phyloP scores from a whole-genome alignment of 2,113 vertebrate species.

The Brienomyrus longianalis region DNA sequence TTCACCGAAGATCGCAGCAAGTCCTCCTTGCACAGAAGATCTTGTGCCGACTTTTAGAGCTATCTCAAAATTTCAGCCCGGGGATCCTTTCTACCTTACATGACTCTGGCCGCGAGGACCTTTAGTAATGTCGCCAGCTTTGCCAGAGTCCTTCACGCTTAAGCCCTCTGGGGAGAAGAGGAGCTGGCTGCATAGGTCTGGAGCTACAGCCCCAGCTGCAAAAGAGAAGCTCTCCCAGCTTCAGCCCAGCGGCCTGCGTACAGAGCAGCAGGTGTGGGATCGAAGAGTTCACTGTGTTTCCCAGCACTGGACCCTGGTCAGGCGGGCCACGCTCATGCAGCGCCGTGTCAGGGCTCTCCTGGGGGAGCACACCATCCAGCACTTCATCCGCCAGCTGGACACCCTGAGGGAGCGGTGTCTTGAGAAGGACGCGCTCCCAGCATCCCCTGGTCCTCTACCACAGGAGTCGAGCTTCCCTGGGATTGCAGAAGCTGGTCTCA shows the following conservation, averaged over 20 bases:
- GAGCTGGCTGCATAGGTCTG: background rate
- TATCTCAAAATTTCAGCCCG: background rate
- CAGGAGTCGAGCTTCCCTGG: background rate
- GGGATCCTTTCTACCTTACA: background rate
- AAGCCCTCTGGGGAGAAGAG: background rate
- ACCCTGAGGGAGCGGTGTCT: background rate
- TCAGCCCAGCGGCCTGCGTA: background rate
- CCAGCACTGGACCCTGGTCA: background rate
- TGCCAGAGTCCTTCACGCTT: background rate
- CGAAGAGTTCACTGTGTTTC: background rate
- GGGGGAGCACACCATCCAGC: background rate
- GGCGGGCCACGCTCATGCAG: background rate
- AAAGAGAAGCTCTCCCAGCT: background rate
- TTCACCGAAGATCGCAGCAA: background rate
- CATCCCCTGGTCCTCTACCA: background rate
- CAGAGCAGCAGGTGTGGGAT: background rate
- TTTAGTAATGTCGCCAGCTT: background rate
- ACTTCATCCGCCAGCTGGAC: background rate
- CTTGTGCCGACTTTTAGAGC: background rate
- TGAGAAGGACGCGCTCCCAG: background rate
- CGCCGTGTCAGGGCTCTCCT: background rate
- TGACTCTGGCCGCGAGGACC: background rate
- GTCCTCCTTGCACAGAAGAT: background rate
- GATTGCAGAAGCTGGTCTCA: background rate
- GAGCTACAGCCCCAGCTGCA: background rate